These are phyloP conservation scores for Aporophyla nigra DNA, from an alignment of 2,888 invertebrate species.

Conservation along the genomic window DNA sequence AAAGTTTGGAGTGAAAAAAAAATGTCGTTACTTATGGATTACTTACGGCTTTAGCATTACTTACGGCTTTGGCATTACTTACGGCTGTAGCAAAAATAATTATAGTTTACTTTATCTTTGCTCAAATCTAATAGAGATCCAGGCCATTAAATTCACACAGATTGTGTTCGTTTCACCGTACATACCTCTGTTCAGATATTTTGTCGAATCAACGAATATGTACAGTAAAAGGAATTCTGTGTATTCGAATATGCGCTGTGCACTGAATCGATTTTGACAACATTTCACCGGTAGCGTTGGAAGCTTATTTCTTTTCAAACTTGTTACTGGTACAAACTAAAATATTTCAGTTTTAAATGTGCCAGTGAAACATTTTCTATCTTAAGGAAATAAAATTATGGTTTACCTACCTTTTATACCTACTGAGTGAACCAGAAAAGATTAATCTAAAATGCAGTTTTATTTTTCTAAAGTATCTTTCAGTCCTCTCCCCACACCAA, in stretches of 20 bases:
- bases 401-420: too few species aligned
- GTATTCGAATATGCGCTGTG: slow-evolving; percentile 54
- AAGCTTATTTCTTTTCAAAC: slow-evolving; percentile 47
- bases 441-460: too few species aligned
- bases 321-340: slow-evolving; percentile 12
- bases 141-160: slow-evolving; percentile 21
- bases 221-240: slow-evolving; percentile 54
- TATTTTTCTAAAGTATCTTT: too few species aligned
- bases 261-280: slow-evolving; percentile 58
- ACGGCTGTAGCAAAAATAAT: background rate
- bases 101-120: background rate
- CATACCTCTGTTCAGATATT: slow-evolving; percentile 7
- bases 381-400: background rate
- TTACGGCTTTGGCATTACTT: too few species aligned
- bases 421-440: too few species aligned
- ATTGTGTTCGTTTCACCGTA: slow-evolving; percentile 7
- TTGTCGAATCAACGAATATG: slow-evolving; percentile 42
- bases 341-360: slow-evolving; percentile 6
- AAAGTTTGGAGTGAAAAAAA: too few species aligned
- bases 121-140: background rate
- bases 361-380: slow-evolving; percentile 4
- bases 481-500: too few species aligned
- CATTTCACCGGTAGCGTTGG: slow-evolving; percentile 34
- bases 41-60: too few species aligned
- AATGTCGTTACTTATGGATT: too few species aligned